Percentiles rank a stretch among this genome's conserved stretches.
These are phyloP conservation scores for Philonicus albiceps DNA, from an alignment of 2,888 invertebrate genomes.

Conservation along the genomic window DNA sequence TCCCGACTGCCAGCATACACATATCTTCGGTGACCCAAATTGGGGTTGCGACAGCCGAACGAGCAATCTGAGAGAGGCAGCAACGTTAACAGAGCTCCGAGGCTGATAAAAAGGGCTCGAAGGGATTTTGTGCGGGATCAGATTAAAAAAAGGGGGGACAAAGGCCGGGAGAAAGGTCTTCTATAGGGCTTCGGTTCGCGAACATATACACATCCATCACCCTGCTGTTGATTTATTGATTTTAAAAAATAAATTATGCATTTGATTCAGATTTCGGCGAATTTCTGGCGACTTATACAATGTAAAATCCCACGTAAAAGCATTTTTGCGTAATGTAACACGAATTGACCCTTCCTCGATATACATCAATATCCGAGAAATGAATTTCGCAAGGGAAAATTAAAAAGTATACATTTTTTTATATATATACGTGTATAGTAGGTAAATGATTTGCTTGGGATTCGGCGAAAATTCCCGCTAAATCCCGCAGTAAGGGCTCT, in stretches of 20 bases:
- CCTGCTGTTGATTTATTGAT: neutral
- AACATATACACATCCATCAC: neutral
- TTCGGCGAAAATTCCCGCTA: neutral
- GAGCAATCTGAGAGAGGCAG: neutral
- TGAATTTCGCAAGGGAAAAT: neutral
- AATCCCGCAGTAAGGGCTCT: neutral
- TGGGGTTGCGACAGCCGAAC: neutral
- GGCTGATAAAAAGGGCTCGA: neutral
- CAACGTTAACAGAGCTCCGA: neutral
- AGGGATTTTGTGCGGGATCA: neutral
- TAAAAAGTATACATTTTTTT: neutral
- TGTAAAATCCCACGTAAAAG: neutral
- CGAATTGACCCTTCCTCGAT: neutral
- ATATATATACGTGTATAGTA: neutral
- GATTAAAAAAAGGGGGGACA: neutral
- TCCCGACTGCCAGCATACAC: neutral
- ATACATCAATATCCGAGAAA: neutral
- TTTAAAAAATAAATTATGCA: slow-evolving; percentile 8
- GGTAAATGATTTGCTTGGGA: neutral
- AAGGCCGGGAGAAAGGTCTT: neutral
- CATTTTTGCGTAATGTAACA: neutral
- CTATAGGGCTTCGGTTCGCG: neutral
- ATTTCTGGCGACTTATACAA: neutral
- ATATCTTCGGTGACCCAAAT: neutral
- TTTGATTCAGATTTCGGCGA: neutral